Evolutionary conservation across 2,113 vertebrate species (phyloP).

Genomic region (Penelope pileata): DNA sequence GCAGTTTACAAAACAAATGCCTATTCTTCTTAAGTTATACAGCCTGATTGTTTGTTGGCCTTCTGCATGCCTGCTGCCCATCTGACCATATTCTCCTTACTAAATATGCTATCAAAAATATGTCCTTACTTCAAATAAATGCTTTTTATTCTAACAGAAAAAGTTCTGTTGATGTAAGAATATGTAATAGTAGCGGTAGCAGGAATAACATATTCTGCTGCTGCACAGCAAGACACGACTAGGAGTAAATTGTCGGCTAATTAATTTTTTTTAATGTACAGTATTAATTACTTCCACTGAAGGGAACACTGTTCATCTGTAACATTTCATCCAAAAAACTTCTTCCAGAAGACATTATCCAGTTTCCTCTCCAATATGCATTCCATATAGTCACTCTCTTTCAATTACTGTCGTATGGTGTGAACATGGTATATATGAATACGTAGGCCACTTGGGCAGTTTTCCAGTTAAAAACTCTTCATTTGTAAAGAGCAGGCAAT

Average conservation of each 20-base stretch:
- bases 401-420: conserved; percentile 69
- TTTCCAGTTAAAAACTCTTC: conserved; percentile 62
- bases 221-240: not conserved
- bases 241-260: not conserved
- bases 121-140: not conserved
- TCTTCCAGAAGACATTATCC: conserved; percentile 62
- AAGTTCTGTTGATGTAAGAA: not conserved
- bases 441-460: conserved; percentile 63
- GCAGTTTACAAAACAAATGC: not conserved
- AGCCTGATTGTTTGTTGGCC: not conserved
- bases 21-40: not conserved
- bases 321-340: conserved; percentile 65
- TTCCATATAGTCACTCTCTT: conserved; percentile 57
- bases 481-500: conserved; percentile 46
- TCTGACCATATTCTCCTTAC: not conserved
- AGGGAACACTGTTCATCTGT: conserved; percentile 46
- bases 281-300: conserved; percentile 48
- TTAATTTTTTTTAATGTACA: not conserved
- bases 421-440: conserved; percentile 63
- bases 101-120: not conserved
- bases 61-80: not conserved
- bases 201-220: not conserved
- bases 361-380: conserved; percentile 45
- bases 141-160: not conserved
- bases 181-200: not conserved